Evolutionary conservation across 2,888 invertebrate species (phyloP).

Genomic region (Patella caerulea): DNA sequence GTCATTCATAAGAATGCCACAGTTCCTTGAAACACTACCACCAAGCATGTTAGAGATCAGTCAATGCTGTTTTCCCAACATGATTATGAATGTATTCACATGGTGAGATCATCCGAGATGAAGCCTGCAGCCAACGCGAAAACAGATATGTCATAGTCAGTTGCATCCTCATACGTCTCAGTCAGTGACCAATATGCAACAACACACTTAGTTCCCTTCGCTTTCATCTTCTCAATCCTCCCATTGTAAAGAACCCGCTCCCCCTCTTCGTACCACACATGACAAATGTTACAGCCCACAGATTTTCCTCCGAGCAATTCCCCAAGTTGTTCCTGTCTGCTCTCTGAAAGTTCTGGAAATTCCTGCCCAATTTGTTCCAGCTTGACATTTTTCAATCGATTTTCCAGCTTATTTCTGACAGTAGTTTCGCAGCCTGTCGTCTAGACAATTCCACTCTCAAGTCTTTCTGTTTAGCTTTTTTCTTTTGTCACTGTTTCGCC

Average conservation of each 20-base stretch:
- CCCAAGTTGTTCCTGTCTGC: not conserved
- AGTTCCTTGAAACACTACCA: no score
- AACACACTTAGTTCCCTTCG: not conserved
- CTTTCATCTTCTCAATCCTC: slow-evolving; percentile 18
- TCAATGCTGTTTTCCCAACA: no score
- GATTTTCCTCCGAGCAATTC: slow-evolving; percentile 25
- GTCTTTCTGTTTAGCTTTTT: not conserved
- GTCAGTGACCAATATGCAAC: slow-evolving; percentile 16
- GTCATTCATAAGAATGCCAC: no score
- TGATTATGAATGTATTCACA: no score
- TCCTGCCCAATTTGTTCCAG: not conserved
- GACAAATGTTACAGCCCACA: slow-evolving; percentile 29
- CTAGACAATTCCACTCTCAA: slow-evolving; percentile 13
- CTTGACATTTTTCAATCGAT: not conserved
- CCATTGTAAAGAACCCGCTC: slow-evolving; percentile 9
- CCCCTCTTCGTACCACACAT: slow-evolving; percentile 23
- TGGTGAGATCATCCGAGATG: slow-evolving; percentile 13
- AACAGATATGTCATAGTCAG: slow-evolving; percentile 21
- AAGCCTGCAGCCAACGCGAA: slow-evolving; percentile 26
- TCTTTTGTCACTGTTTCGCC: slow-evolving; percentile 20
- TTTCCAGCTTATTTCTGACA: slow-evolving; percentile 29
- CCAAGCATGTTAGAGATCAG: no score
- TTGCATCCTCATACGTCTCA: slow-evolving; percentile 21
- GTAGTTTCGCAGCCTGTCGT: slow-evolving; percentile 6
- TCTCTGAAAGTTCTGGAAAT: not conserved